Conservation (phyloP, 2,888 invertebrate species). For the Caenorhabditis uteleia region DNA sequence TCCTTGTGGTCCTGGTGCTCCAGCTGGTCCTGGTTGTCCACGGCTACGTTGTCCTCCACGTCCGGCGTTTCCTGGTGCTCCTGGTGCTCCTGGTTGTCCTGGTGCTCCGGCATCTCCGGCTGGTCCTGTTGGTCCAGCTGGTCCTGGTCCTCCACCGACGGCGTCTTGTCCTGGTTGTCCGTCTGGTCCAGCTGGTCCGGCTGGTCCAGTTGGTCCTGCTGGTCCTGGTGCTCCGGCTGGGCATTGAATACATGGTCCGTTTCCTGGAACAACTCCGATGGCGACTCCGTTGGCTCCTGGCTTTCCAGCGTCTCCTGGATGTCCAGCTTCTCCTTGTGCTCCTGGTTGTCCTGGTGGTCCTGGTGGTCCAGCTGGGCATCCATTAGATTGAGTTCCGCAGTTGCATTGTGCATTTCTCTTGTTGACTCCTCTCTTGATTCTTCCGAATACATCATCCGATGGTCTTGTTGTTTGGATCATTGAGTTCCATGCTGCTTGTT, state of each 20-base stretch:
- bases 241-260: conserved; percentile 31
- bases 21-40: conserved; percentile 36
- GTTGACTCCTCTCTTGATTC: conserved; percentile 34
- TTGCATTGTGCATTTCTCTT: conserved; percentile 41
- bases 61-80: conserved; percentile 34
- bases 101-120: conserved; percentile 44
- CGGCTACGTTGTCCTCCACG: conserved; percentile 17
- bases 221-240: conserved; percentile 39
- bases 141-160: conserved; percentile 31
- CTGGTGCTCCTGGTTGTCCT: conserved; percentile 40
- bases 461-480: conserved; percentile 24
- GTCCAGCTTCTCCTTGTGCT: conserved; percentile 34
- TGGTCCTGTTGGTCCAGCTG: conserved; percentile 45
- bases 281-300: conserved; percentile 44
- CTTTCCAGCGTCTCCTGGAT: conserved; percentile 46
- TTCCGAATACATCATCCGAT: conserved; percentile 17
- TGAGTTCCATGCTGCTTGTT: conserved; percentile 43
- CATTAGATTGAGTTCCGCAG: conserved; percentile 27
- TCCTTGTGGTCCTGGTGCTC: conserved; percentile 44
- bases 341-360: conserved; percentile 44
- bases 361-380: conserved; percentile 46
- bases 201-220: conserved; percentile 29
- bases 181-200: conserved; percentile 44
- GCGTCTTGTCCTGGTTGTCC: conserved; percentile 44
- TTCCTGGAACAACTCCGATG: conserved; percentile 38